Conservation (phyloP, 2,797 vertebrate genomes). For the Hozukius guyotensis region DNA sequence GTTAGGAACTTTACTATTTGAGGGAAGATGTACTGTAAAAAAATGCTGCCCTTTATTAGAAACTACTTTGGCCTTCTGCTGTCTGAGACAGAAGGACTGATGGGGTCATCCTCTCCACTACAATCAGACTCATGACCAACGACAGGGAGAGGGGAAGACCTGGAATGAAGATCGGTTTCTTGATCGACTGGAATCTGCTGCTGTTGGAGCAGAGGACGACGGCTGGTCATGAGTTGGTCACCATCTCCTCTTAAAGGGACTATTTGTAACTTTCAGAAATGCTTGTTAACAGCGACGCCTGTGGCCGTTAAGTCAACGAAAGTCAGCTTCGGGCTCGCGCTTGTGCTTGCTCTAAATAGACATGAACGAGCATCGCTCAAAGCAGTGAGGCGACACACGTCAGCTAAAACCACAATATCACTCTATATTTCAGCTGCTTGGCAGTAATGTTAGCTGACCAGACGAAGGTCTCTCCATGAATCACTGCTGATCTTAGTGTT, state of each 20-base stretch:
- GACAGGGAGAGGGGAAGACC: not conserved
- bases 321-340: too few relatives aligned
- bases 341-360: too few relatives aligned
- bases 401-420: too few relatives aligned
- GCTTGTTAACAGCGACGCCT: too few relatives aligned
- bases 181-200: not conserved
- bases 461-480: too few relatives aligned
- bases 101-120: slow-evolving; percentile 28
- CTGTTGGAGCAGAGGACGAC: not conserved
- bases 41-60: slow-evolving; percentile 42
- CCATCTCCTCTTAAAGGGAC: not conserved
- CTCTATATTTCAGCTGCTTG: too few relatives aligned
- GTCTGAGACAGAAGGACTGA: slow-evolving; percentile 33
- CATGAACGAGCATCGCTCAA: too few relatives aligned
- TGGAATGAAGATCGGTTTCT: not conserved
- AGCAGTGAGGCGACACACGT: too few relatives aligned
- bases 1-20: slow-evolving; percentile 30
- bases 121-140: not conserved
- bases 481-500: too few relatives aligned
- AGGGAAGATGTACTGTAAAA: slow-evolving; percentile 19
- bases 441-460: too few relatives aligned
- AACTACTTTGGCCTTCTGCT: slow-evolving; percentile 31
- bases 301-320: too few relatives aligned
- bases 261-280: too few relatives aligned
- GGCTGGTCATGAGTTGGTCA: not conserved